phyloP scores from a whole-genome alignment of 2,797 vertebrate species.

The Ibycter americanus region DNA sequence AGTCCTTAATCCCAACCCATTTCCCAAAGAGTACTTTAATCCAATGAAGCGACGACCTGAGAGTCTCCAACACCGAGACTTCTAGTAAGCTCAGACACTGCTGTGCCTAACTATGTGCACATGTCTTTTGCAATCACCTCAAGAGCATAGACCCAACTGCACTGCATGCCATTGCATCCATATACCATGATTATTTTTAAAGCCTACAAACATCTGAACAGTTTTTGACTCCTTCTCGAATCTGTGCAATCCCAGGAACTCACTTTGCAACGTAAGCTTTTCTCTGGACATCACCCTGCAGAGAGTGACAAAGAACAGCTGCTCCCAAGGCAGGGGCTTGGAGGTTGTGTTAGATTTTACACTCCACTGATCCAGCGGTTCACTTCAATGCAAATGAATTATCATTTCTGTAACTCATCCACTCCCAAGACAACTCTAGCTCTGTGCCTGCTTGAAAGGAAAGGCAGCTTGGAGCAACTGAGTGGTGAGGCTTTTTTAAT shows the following conservation, averaged over 20 bases:
- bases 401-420: not conserved
- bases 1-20: not conserved
- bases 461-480: not conserved
- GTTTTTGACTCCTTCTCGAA: not conserved
- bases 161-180: not conserved
- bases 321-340: not conserved
- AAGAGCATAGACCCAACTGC: not conserved
- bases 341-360: not conserved
- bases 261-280: slow-evolving; percentile 1
- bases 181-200: not conserved
- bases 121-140: not conserved
- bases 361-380: not conserved
- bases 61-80: not conserved
- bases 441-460: not conserved
- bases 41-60: fast-evolving
- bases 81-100: not conserved
- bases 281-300: not conserved
- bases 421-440: not conserved
- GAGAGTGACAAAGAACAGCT: slow-evolving; percentile 34
- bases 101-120: fast-evolving
- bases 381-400: not conserved
- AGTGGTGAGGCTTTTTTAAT: not conserved
- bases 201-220: not conserved
- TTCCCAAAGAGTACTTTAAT: not conserved
- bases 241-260: not conserved